Base-by-base conservation (phyloP, 2,888 invertebrate species). In the Oxyscelio sp. region DNA sequence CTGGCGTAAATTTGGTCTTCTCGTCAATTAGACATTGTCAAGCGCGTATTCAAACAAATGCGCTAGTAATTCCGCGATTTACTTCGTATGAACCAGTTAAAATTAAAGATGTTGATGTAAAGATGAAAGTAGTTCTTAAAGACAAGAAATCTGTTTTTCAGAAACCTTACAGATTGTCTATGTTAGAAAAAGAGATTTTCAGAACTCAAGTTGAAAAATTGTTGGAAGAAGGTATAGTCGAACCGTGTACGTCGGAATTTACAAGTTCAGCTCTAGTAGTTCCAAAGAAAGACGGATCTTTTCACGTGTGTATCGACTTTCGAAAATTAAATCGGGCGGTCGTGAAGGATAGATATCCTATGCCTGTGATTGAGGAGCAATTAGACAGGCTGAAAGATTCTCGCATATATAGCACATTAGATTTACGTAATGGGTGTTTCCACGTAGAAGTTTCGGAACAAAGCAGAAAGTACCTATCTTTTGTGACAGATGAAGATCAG, bases 371-470 rank as follows among this genome's bases (percentile, higher is more conserved):
- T 3, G 81, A 85, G 13, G 81, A 85, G 4, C 34, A 59, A 19
- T 13, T 81, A 9, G 73, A 78, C 22, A 52, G 61, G 9, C 21
- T 73, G 11, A 61, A 50, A n/a, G 58, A 27, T 6, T 56, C 77
- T 6, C 3, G 43, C 13, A 8, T 34, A 13, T 85, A 82, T 50
- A 52, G 56, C 1, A 70, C 65, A 0, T 31, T 73, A 31, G 77
- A 81, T 68, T 71, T 87, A 11, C 68, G 71, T 56, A 85, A 86
- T 15, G 85, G 84, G 11, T 87, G 85, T 48, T 82, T 84, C 15
- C 87, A 88, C 31, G 83, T 87, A 19, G 73, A 63, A 8, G 59
- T 88, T 5, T 54, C 58, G 2, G 52, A 68, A 17, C 34, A 63
- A 9, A 86, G 87, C 45, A 38, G 78, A 27, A 68, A 83, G 45